Evolutionary conservation across 2,797 vertebrate species (phyloP).

Genomic region (Parotocinclus haroldoi): DNA sequence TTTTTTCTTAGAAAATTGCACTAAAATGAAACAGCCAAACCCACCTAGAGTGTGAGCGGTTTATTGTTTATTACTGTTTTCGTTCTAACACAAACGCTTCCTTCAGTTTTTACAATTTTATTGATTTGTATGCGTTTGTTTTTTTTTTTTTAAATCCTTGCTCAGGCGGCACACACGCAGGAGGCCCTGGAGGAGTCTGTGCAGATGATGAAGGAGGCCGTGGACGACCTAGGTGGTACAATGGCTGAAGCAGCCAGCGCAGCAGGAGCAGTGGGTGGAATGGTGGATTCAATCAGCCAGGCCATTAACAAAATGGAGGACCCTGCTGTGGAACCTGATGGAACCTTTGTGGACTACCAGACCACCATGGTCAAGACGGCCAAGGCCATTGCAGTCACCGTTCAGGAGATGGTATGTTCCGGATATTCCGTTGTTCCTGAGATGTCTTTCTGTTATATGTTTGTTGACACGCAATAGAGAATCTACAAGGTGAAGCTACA

Average conservation of each 20-base stretch:
- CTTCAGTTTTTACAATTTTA: too few relatives aligned
- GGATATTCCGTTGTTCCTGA: too few relatives aligned
- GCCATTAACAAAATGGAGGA: conserved; percentile 95
- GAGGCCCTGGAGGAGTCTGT: conserved; percentile 93
- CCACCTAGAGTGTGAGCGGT: too few relatives aligned
- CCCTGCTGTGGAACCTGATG: conserved; percentile 82
- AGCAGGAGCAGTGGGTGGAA: conserved; percentile 90
- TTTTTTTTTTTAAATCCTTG: not conserved
- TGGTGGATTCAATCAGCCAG: conserved; percentile 95
- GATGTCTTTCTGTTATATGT: too few relatives aligned
- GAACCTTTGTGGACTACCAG: conserved; percentile 97
- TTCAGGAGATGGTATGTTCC: conserved; percentile 91
- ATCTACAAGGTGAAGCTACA: too few relatives aligned
- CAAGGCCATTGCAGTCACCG: conserved; percentile 94
- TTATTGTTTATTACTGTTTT: too few relatives aligned
- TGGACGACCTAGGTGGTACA: conserved; percentile 90
- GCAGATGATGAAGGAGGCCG: conserved; percentile 98
- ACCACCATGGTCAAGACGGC: conserved; percentile 98
- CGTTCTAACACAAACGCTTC: too few relatives aligned
- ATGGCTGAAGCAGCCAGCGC: conserved; percentile 90
- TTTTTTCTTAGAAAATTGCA: too few relatives aligned
- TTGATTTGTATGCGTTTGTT: too few relatives aligned
- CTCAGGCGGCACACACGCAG: conserved; percentile 91
- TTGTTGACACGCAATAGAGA: not conserved
- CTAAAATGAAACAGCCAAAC: too few relatives aligned